Evolutionary conservation across 2,888 invertebrate genomes (phyloP).

Genomic region (Cephus rjabovi): DNA sequence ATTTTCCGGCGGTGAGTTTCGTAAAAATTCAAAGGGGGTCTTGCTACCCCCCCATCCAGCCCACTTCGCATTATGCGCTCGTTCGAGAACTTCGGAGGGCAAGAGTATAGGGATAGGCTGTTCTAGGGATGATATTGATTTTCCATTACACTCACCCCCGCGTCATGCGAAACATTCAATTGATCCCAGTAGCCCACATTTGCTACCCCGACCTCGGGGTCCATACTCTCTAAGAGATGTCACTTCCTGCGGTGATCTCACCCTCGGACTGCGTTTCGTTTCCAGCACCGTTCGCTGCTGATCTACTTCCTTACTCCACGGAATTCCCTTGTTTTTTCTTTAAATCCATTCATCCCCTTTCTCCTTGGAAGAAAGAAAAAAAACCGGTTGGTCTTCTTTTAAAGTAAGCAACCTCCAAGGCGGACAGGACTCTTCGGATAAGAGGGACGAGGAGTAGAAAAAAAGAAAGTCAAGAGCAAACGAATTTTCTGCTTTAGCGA

Average conservation of each 20-base stretch:
- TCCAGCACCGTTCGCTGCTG: neutral
- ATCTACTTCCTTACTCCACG: neutral
- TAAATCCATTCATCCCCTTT: neutral
- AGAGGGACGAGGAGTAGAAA: neutral
- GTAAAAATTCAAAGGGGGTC: neutral
- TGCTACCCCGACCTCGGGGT: constrained; percentile 29
- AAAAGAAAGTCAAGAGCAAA: neutral
- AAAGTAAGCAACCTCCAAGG: neutral
- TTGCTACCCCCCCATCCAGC: neutral
- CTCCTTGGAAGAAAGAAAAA: neutral
- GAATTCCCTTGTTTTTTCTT: constrained; percentile 1
- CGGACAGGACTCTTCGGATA: neutral
- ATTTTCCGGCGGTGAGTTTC: neutral
- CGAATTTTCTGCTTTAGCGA: neutral
- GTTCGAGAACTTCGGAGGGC: neutral
- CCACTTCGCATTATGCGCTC: neutral
- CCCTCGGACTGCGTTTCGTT: neutral
- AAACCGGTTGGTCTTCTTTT: neutral
- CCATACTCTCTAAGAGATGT: constrained; percentile 36
- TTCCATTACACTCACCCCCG: constrained; percentile 49
- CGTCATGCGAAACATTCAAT: constrained; percentile 45
- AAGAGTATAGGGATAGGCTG: neutral
- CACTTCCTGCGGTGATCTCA: constrained; percentile 39
- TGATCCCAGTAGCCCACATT: constrained; percentile 51
- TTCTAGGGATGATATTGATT: constrained; percentile 51